Base-by-base conservation (phyloP, 2,113 vertebrate genomes). In the Bambusicola thoracicus region DNA sequence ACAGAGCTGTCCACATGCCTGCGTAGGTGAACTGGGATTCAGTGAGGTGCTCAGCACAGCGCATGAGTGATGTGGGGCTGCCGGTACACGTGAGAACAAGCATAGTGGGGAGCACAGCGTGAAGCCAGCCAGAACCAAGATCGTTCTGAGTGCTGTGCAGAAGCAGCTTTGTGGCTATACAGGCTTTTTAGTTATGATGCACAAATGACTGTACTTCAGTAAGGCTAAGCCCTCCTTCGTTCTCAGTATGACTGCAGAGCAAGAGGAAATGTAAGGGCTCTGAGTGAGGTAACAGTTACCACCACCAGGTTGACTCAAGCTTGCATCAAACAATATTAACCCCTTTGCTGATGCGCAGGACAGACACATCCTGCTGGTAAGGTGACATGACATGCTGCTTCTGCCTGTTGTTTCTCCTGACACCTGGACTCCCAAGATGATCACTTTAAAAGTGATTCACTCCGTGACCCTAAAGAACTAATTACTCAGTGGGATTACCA, bases 21-120 rank as follows among this genome's bases (percentile, higher is more conserved):
- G 16, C 59, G 55, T 18, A 3, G 34, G 13, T 15, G 25, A 0
- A 1, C 3, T 17, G 62, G 19, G 10, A 12, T 49, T 53, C 43
- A n/a, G 65, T 3, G 18, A n/a, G 38, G 38, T 58, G 65, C 81
- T 78, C 65, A 27, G 49, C 25, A 29, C 11, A 17, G 0, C 0
- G 0, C 10, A 2, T 6, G 21, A 34, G 77, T 0, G 1, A 12
- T 3, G 55, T 59, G 58, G 58, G 43, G 55, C 85, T 43, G 78
- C 21, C 68, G 3, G 0, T 36, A 27, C 13, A 22, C 11, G 3
- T 8, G n/a, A 72, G 77, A 74, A 38, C 46, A 59, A 13, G 5
- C 0, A 3, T 51, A 76, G 13, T 3, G 12, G 7, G 41, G 41
- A 62, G 36, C 76, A 49, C 27, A 6, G 29, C 8, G 44, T 34